Conservation (phyloP, 2,113 vertebrate species). For the Platycercus adscitus region DNA sequence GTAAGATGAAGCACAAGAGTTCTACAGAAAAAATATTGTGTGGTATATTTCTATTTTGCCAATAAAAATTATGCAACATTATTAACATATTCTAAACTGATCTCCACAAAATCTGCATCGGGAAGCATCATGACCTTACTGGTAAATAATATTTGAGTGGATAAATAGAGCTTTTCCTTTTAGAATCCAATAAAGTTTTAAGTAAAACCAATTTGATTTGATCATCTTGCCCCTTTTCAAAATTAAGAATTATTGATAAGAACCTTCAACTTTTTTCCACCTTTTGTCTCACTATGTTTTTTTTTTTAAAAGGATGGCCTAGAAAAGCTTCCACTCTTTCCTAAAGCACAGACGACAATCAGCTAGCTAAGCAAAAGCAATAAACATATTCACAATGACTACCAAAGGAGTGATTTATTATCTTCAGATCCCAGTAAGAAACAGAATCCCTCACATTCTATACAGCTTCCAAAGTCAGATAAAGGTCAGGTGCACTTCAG, state of each 20-base stretch:
- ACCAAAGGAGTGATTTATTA: neutral
- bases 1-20: neutral
- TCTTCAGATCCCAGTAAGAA: neutral
- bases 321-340: slow-evolving; percentile 10
- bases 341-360: neutral
- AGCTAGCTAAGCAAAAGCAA: slow-evolving; percentile 20
- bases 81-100: neutral
- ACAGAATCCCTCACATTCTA: neutral
- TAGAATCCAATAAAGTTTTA: neutral
- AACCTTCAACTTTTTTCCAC: neutral
- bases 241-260: neutral
- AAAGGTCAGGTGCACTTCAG: neutral
- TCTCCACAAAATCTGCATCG: neutral
- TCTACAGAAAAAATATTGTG: neutral
- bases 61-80: neutral
- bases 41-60: neutral
- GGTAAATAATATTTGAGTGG: neutral
- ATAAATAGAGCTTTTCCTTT: neutral
- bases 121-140: neutral
- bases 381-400: neutral
- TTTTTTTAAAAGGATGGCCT: neutral
- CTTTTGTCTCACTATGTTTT: neutral
- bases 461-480: neutral
- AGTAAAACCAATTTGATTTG: neutral
- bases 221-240: neutral